Base-by-base conservation (phyloP, 1,140 invertebrate species). In the Pomacea maculata region DNA sequence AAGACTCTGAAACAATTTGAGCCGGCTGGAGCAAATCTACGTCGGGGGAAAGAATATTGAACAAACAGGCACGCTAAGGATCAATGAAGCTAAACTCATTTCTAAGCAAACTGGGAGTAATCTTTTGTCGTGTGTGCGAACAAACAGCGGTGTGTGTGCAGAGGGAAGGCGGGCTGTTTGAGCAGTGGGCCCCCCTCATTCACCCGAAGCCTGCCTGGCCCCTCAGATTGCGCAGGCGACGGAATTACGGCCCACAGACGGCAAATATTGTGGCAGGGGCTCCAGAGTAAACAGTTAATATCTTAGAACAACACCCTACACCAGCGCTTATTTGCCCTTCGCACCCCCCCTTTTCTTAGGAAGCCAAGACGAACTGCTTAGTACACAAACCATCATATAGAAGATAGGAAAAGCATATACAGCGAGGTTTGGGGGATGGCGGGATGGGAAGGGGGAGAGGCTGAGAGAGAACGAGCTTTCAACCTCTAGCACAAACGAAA, bases 231-330 rank as follows among this genome's bases (percentile, higher is more conserved):
- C 67, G 61, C 57, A 65, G 77, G 57, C 65, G 73, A 65, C 67
- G 77, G 77, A 78, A 78, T 71, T 78, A 78, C 75, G 64, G 70
- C 78, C 75, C 75, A 70, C 83, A 80, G 81, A 80, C 80, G 64
- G 78, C 81, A 84, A 84, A 84, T 84, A 82, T 84, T 84, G 81
- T 82, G 71, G 55, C 76, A 82, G 71, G 68, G 71, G 80, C 57
- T 17, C 63, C 63, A 54, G 81, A 79, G 83, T 79, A 82, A 84
- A 84, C 83, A 82, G 81, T 79, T 84, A 84, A 84, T 84, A 84
- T 84, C 83, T 84, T 84, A 54, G 79, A 82, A 80, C 75, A 84
- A 84, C 83, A 84, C 79, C 77, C 55, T 54, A 61, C 74, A 52
- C 78, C 64, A 77, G 71, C 61, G 75, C 29, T 63, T 84, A 75